These are phyloP conservation scores for Chymomyza procnemis DNA, from an alignment of 2,888 invertebrate species.

Conservation along the genomic window DNA sequence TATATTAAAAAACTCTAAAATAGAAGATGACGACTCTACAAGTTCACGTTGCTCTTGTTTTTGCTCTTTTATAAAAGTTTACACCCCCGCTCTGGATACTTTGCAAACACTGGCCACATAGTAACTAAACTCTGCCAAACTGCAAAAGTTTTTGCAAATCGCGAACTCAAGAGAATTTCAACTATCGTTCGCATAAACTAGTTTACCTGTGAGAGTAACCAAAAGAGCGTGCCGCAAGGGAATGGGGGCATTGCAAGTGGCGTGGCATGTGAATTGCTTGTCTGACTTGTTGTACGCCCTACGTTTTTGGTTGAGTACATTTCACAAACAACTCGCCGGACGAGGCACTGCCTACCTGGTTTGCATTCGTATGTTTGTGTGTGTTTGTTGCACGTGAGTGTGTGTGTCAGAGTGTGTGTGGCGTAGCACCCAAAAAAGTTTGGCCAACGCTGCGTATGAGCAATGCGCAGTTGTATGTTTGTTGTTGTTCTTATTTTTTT, in stretches of 20 bases:
- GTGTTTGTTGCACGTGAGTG: not conserved
- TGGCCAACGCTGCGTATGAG: constrained; percentile 64
- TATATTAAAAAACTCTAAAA: no score
- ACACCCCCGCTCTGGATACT: no score
- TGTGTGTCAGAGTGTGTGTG: constrained; percentile 4
- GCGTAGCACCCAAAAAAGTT: constrained; percentile 30
- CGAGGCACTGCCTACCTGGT: constrained; percentile 10
- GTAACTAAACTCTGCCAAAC: no score
- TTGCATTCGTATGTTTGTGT: not conserved
- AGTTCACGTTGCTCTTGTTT: no score
- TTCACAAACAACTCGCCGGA: constrained; percentile 32
- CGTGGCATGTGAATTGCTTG: constrained; percentile 64
- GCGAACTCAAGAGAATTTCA: not conserved
- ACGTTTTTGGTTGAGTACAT: constrained; percentile 34
- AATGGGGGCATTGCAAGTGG: not conserved
- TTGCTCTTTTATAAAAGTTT: no score
- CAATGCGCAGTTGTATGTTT: constrained; percentile 34
- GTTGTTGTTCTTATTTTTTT: not conserved
- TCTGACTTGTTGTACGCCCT: constrained; percentile 49
- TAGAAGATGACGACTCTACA: no score
- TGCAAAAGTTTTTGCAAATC: not conserved
- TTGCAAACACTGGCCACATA: no score
- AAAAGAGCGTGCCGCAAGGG: constrained; percentile 4
- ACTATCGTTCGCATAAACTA: not conserved
- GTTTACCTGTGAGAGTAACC: not conserved